A percentile compares a stretch with the other conserved stretches of the same genome.
phyloP scores from a whole-genome alignment of 2,113 vertebrate genomes.

The Ceyx margarethae region DNA sequence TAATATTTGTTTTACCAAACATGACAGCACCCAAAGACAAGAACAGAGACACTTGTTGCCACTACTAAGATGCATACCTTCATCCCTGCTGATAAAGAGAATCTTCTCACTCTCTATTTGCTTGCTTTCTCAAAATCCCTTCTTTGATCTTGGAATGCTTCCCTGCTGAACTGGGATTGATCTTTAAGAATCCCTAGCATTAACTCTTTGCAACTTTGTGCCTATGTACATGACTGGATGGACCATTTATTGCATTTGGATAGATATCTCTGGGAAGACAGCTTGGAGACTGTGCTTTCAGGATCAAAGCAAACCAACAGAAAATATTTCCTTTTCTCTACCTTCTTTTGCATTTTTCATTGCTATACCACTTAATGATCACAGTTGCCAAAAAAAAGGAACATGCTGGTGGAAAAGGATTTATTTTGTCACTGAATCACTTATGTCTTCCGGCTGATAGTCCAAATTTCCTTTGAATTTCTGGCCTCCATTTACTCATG shows the following conservation, averaged over 20 bases:
- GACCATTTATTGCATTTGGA: neutral
- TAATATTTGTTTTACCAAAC: conserved; percentile 2
- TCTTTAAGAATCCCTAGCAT: neutral
- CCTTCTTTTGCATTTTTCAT: neutral
- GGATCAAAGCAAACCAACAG: neutral
- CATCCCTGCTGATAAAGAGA: neutral
- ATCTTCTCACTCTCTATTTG: neutral
- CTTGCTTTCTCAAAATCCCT: neutral
- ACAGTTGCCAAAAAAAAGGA: neutral
- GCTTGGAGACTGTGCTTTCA: neutral
- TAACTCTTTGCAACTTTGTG: neutral
- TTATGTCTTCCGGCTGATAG: neutral
- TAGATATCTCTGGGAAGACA: neutral
- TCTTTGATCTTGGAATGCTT: conserved; percentile 18
- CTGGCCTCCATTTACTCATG: neutral
- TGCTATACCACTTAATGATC: neutral
- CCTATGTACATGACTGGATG: neutral
- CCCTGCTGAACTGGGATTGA: neutral
- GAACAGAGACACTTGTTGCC: neutral
- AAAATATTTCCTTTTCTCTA: neutral
- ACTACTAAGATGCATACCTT: neutral
- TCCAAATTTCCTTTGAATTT: neutral
- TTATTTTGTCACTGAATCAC: neutral
- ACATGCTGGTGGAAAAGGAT: neutral
- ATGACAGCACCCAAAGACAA: neutral